Evolutionary conservation across 2,113 vertebrate genomes (phyloP).

Genomic region (Eudorcas thomsonii): DNA sequence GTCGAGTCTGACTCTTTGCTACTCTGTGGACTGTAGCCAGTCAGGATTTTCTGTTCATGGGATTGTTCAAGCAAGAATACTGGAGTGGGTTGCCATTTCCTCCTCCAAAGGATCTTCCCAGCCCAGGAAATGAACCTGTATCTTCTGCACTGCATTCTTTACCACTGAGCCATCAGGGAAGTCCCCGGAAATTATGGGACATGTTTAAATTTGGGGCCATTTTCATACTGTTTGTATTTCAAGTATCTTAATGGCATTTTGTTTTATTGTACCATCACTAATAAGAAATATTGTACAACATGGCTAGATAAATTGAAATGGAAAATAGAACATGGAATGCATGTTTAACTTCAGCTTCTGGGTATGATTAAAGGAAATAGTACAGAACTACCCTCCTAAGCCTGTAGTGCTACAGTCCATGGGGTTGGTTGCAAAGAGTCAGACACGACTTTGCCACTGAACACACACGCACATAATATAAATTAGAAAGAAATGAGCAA

Average conservation of each 20-base stretch:
- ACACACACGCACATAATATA: neutral
- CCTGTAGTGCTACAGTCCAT: neutral
- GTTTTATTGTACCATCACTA: neutral
- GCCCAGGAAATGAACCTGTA: neutral
- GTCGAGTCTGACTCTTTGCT: fast-evolving
- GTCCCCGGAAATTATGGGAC: neutral
- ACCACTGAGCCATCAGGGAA: neutral
- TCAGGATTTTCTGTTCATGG: neutral
- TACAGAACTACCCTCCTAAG: neutral
- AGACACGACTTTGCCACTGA: neutral
- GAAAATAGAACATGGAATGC: neutral
- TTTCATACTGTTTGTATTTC: neutral
- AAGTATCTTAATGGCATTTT: neutral
- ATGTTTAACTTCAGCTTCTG: neutral
- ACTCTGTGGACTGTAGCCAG: neutral
- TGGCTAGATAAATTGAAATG: neutral
- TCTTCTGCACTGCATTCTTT: neutral
- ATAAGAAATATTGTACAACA: neutral
- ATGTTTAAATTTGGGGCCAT: neutral
- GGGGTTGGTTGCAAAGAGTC: neutral
- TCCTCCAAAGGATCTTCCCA: neutral
- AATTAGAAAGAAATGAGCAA: neutral
- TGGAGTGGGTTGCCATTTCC: neutral
- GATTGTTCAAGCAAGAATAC: neutral
- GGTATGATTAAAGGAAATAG: neutral